phyloP scores from a whole-genome alignment of 2,113 vertebrate genomes.

The Peromyscus leucopus region DNA sequence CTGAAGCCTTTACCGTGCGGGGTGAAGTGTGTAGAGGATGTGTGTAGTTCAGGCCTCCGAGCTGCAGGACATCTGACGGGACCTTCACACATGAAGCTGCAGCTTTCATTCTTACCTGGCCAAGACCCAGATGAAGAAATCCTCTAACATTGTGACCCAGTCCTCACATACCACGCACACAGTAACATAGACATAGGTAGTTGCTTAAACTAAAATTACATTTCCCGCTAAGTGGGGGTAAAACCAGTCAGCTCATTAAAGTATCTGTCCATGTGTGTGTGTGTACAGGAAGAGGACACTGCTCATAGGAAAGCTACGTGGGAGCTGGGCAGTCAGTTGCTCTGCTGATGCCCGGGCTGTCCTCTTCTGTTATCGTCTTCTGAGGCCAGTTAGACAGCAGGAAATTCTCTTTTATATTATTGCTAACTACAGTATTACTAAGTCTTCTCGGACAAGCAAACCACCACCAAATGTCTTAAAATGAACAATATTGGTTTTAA shows the following conservation, averaged over 20 bases:
- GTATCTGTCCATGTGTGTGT: background rate
- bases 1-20: background rate
- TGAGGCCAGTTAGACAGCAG: background rate
- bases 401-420: constrained; percentile 8
- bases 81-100: background rate
- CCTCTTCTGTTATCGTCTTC: background rate
- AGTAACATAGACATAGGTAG: background rate
- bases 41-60: background rate
- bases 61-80: background rate
- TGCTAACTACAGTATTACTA: background rate
- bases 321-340: background rate
- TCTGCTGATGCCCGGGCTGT: background rate
- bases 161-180: too few relatives aligned
- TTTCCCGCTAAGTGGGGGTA: background rate
- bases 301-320: too few relatives aligned
- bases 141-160: background rate
- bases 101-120: background rate
- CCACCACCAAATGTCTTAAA: background rate
- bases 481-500: background rate
- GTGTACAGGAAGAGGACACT: background rate
- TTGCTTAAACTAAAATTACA: background rate
- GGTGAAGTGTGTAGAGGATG: background rate
- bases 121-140: constrained; percentile 20
- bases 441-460: background rate
- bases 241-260: background rate